A percentile compares a stretch with the other conserved stretches of the same genome.
phyloP scores from a whole-genome alignment of 2,113 vertebrate species.

The Natator depressus region DNA sequence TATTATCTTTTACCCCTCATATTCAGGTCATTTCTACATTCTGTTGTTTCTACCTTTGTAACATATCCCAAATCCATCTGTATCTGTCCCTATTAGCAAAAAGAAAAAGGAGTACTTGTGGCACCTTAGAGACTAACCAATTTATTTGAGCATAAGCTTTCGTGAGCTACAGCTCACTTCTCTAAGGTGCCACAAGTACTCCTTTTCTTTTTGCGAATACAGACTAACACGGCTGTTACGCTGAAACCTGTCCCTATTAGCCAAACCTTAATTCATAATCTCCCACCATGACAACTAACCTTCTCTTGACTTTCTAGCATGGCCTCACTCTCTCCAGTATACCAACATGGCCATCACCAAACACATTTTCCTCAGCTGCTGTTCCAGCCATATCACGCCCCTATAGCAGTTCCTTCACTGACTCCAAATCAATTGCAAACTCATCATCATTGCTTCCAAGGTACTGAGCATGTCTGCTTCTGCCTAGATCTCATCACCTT shows the following conservation, averaged over 20 bases:
- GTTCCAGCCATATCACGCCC: neutral
- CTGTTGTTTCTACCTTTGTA: neutral
- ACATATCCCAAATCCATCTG: conserved; percentile 13
- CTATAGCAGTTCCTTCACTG: neutral
- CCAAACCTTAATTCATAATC: neutral
- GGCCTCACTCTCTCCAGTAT: accelerated
- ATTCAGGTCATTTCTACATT: neutral
- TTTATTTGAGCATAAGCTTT: no score
- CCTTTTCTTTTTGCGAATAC: no score
- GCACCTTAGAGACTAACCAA: no score
- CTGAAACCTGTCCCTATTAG: neutral
- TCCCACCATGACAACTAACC: neutral
- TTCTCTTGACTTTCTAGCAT: neutral
- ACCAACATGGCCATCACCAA: neutral
- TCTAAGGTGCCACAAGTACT: no score
- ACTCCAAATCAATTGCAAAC: neutral
- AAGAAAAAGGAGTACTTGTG: no score
- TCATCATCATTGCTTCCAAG: neutral
- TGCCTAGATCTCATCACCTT: neutral
- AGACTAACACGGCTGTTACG: no score
- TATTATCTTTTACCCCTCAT: conserved; percentile 12
- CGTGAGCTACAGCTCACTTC: no score
- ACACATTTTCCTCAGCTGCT: neutral
- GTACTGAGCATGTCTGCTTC: neutral
- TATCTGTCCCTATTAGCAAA: conserved; percentile 11